Percentiles rank a stretch among this genome's conserved stretches.
Conservation (phyloP, 2,888 invertebrate genomes). For the Heliconius erato region DNA sequence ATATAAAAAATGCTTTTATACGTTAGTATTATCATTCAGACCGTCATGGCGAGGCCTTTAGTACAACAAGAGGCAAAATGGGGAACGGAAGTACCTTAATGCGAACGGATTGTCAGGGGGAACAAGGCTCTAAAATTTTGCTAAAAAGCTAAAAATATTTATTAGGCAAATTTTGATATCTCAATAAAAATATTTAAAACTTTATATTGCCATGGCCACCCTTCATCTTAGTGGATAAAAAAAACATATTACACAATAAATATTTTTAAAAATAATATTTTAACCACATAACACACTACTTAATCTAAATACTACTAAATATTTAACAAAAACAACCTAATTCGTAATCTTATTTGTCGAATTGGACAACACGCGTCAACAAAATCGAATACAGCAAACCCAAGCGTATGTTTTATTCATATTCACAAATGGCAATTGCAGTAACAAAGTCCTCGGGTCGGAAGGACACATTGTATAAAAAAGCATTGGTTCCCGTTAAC, state of each 20-base stretch:
- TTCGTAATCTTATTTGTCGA: slow-evolving; percentile 43
- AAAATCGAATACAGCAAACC: slow-evolving; percentile 73
- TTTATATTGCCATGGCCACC: no score
- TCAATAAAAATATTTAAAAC: no score
- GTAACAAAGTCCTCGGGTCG: slow-evolving; percentile 63
- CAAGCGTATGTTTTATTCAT: slow-evolving; percentile 80
- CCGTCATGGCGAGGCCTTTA: no score
- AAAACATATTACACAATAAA: neutral
- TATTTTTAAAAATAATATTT: neutral
- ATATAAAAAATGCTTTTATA: no score
- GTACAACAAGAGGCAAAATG: no score
- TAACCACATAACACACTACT: neutral
- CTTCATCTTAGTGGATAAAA: no score
- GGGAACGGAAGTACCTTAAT: no score
- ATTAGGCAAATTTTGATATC: neutral
- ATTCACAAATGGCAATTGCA: slow-evolving; percentile 76
- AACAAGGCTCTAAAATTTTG: no score
- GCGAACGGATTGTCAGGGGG: no score
- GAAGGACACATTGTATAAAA: slow-evolving; percentile 60
- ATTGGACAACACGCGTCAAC: slow-evolving; percentile 56
- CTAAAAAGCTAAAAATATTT: no score
- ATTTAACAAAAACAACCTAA: slow-evolving; percentile 34
- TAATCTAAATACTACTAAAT: neutral
- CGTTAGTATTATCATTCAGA: no score
- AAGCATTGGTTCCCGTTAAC: slow-evolving; percentile 63